These are phyloP conservation scores for Orientallactaga sibirica DNA, from an alignment of 2,797 vertebrate genomes.

Conservation along the genomic window DNA sequence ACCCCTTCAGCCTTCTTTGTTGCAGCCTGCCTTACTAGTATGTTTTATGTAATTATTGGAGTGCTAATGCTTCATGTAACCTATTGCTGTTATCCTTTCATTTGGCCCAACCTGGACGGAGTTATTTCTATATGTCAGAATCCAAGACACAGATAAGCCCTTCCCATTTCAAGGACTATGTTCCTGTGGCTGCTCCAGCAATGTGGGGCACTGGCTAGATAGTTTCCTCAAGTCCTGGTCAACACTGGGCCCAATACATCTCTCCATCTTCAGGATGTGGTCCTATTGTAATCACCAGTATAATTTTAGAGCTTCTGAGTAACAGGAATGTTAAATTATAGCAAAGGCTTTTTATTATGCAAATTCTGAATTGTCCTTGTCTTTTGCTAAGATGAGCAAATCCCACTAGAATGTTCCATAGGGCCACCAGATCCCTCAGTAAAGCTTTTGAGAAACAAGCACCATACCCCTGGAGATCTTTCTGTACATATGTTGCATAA, in stretches of 20 bases:
- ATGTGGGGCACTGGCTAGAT: not conserved
- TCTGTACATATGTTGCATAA: not conserved
- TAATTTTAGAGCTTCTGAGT: not conserved
- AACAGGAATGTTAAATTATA: not conserved
- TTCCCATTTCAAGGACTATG: not conserved
- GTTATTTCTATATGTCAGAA: not conserved
- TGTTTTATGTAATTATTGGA: constrained; percentile 4
- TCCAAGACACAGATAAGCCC: not conserved
- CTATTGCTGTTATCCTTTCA: not conserved
- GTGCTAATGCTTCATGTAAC: not conserved
- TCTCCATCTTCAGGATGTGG: not conserved
- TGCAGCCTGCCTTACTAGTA: not conserved
- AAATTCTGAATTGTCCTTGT: constrained; percentile 1
- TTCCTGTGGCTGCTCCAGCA: not conserved
- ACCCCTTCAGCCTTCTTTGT: not conserved
- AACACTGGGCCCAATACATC: not conserved
- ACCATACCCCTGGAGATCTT: not conserved
- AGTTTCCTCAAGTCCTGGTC: not conserved
- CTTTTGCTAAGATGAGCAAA: constrained; percentile 35
- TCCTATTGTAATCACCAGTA: not conserved
- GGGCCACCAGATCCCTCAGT: not conserved
- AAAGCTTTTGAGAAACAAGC: constrained; percentile 7
- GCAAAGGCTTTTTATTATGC: constrained; percentile 21
- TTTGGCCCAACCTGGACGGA: not conserved
- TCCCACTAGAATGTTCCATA: not conserved